Percentiles rank a stretch among this genome's conserved stretches.
Conservation (phyloP, 2,888 invertebrate genomes). For the Chrysina gloriosa region DNA sequence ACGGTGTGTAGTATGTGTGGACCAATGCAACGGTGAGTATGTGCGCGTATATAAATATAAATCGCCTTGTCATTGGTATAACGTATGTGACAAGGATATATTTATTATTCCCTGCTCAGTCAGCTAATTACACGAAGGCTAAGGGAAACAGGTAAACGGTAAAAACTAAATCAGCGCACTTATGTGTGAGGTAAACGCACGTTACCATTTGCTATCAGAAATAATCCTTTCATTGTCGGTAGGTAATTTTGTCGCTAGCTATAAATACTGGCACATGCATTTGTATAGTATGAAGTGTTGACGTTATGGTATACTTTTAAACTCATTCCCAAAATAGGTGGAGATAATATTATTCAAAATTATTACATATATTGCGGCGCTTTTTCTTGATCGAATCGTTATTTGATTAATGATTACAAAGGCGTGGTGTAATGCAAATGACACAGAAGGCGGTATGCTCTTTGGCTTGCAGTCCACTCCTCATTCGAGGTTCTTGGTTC, state of each 20-base stretch:
- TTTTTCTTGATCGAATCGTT: too few relatives aligned
- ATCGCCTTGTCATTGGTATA: constrained; percentile 38
- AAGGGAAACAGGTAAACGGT: constrained; percentile 36
- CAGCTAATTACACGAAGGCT: constrained; percentile 38
- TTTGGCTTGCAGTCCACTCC: too few relatives aligned
- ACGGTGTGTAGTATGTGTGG: constrained; percentile 18
- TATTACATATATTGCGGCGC: too few relatives aligned
- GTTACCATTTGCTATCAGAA: constrained; percentile 14
- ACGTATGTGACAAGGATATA: constrained; percentile 37
- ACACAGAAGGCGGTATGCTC: too few relatives aligned
- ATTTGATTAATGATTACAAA: too few relatives aligned
- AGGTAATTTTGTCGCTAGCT: neutral
- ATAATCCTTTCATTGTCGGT: constrained; percentile 2
- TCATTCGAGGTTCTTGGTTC: too few relatives aligned
- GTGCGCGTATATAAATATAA: constrained; percentile 29
- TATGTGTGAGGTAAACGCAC: constrained; percentile 25
- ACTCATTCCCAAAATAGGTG: too few relatives aligned
- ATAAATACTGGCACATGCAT: neutral
- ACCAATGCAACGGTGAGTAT: constrained; percentile 11
- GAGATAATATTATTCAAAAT: too few relatives aligned
- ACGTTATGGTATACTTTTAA: too few relatives aligned
- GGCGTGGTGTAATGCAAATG: too few relatives aligned
- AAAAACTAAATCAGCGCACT: constrained; percentile 26
- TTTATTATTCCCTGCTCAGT: constrained; percentile 36
- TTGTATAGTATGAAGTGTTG: neutral